Base-by-base conservation (phyloP, 2,797 vertebrate genomes). In the Yasuhikotakia modesta region DNA sequence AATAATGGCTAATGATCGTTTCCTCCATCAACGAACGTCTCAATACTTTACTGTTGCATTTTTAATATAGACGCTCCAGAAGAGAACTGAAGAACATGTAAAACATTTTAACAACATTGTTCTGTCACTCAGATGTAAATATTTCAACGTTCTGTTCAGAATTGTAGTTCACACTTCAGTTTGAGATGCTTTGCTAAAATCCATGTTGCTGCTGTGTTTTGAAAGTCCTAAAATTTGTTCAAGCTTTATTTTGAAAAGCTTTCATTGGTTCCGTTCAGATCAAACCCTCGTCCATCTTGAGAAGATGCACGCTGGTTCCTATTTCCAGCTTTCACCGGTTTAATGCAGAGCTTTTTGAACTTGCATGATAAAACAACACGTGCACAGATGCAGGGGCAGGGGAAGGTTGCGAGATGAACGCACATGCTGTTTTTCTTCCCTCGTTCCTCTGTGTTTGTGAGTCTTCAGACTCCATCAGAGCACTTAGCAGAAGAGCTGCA, bases 1-100 rank as follows among this genome's bases (percentile, higher is more conserved):
- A 89, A 88, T 91, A 85, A 88, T 83, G 39, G 24, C 22, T 76
- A 85, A 84, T 82, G 77, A 83, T 65, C 80, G 84, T 84, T 84
- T 76, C 83, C 84, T 35, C 68, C 70, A 71, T 67, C 67, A 65
- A 68, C 53, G 60, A 77, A 64, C 66, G 70, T 48, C 55, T 57
- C 48, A 61, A 8, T 73, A 30, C 21, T 16, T 79, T 46, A 53
- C 22, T 71, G 79, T 87, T 65, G 50, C 50, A 86, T 88, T 85
- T 87, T 87, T 87, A 22, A 88, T 63, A 84, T 22, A 19, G 52
- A 57, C 4, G n/a, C 48, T 84, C 82, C 74, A 69, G 78, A 55
- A 55, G n/a, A 11, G 60, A n/a, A n/a, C 78, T 30, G 21, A 76
- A 46, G 39, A 70, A 76, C 70, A 57, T 19, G 17, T 67, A 70